phyloP scores from a whole-genome alignment of 2,113 vertebrate genomes.

The Cynopterus brachyotis region DNA sequence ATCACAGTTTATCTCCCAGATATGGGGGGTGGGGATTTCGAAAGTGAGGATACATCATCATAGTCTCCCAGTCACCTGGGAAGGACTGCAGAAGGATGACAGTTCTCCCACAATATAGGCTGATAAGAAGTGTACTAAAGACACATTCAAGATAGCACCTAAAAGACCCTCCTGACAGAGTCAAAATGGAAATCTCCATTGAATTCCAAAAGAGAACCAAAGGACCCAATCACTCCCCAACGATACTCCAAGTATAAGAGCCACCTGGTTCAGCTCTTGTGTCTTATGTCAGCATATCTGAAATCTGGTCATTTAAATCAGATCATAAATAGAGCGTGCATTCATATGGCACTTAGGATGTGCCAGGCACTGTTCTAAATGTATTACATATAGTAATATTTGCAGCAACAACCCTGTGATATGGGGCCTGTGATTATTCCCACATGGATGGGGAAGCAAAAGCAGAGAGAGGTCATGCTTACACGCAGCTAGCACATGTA shows the following conservation, averaged over 20 bases:
- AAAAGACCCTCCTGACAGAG: neutral
- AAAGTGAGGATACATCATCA: neutral
- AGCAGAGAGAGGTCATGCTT: neutral
- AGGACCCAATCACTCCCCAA: neutral
- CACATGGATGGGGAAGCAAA: neutral
- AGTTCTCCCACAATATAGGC: neutral
- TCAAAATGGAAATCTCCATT: neutral
- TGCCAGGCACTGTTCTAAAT: neutral
- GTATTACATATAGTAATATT: neutral
- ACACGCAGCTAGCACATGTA: neutral
- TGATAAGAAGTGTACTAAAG: neutral
- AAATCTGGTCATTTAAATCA: conserved; percentile 58
- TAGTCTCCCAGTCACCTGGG: neutral
- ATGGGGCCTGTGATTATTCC: neutral
- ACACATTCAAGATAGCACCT: neutral
- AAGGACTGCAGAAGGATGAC: neutral
- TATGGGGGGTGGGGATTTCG: neutral
- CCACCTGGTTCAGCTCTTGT: neutral
- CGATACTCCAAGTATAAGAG: neutral
- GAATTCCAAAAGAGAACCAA: conserved; percentile 20
- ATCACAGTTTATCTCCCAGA: neutral
- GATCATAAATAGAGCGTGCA: neutral
- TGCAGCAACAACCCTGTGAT: neutral
- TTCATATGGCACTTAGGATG: neutral
- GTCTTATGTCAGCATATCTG: conserved; percentile 22